Percentiles rank a stretch among this genome's conserved stretches.
phyloP scores from a whole-genome alignment of 1,140 invertebrate genomes.

The Drosophila asahinai region DNA sequence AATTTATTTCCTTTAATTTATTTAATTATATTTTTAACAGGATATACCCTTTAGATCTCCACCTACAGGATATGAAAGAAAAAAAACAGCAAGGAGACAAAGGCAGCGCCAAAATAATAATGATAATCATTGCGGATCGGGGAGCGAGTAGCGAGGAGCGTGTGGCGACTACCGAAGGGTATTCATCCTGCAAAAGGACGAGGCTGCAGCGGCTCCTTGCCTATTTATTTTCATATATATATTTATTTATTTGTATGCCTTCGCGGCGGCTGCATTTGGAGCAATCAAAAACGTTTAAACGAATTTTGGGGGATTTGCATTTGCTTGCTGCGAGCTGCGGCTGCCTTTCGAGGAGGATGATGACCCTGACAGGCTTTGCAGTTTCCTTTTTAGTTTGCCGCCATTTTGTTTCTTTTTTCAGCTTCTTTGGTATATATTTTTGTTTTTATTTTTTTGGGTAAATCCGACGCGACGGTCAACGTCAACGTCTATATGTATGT shows the following conservation, averaged over 20 bases:
- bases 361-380: constrained; percentile 5
- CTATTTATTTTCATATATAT: constrained; percentile 47
- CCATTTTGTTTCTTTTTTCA: background rate
- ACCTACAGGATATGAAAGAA: constrained; percentile 10
- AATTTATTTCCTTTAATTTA: background rate
- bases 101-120: constrained; percentile 69
- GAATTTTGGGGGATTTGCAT: constrained; percentile 72
- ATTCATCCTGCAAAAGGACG: background rate
- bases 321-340: constrained; percentile 28
- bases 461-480: constrained; percentile 12
- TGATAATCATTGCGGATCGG: constrained; percentile 36
- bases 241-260: constrained; percentile 62
- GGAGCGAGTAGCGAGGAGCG: background rate
- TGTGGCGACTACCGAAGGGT: background rate
- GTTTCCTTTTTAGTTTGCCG: background rate
- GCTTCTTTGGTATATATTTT: background rate
- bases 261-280: constrained; percentile 53
- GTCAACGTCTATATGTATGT: constrained; percentile 75
- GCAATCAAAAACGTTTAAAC: constrained; percentile 77
- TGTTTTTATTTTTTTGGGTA: background rate
- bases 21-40: background rate
- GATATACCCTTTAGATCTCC: background rate
- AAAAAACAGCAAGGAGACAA: constrained; percentile 28
- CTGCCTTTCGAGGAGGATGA: constrained; percentile 6
- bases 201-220: background rate